Evolutionary conservation across 2,113 vertebrate genomes (phyloP).

Genomic region (Gobius niger): DNA sequence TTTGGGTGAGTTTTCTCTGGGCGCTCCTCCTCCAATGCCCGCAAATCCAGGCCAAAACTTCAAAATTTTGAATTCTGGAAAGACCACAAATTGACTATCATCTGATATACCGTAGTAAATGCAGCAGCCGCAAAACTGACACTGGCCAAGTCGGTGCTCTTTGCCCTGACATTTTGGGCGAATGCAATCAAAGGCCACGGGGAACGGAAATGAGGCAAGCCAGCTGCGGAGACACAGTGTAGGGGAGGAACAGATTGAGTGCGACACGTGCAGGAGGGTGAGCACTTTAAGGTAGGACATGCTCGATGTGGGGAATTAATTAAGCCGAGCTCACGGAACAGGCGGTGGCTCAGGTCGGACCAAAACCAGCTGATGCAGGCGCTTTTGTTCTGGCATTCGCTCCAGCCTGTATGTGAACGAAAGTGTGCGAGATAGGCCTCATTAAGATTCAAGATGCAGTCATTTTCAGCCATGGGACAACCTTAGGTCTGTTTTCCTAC

Average conservation of each 20-base stretch:
- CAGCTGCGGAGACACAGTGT: constrained; percentile 39
- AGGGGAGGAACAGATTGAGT: constrained; percentile 60
- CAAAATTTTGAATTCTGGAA: no score
- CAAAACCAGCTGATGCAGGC: constrained; percentile 54
- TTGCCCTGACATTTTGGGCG: constrained; percentile 54
- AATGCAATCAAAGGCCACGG: constrained; percentile 56
- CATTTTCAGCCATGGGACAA: background rate
- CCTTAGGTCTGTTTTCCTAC: no score
- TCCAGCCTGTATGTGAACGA: constrained; percentile 16
- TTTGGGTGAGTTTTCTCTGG: no score
- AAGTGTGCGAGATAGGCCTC: background rate
- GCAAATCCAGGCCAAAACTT: no score
- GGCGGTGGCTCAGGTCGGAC: constrained; percentile 49
- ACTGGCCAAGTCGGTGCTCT: constrained; percentile 32
- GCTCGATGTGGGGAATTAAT: constrained; percentile 68
- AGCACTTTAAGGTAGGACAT: constrained; percentile 65
- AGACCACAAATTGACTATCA: no score
- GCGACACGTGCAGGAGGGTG: constrained; percentile 54
- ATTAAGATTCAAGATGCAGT: background rate
- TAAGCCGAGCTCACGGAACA: constrained; percentile 52
- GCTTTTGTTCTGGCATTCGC: constrained; percentile 30
- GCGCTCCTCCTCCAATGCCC: no score
- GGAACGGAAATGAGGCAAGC: constrained; percentile 54
- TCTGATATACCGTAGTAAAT: background rate
- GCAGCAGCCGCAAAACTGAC: constrained; percentile 12